Evolutionary conservation across 1,140 invertebrate species (phyloP), one percentile per base, ranked within the genome.

Genomic region (Anoplolepis gracilipes): DNA sequence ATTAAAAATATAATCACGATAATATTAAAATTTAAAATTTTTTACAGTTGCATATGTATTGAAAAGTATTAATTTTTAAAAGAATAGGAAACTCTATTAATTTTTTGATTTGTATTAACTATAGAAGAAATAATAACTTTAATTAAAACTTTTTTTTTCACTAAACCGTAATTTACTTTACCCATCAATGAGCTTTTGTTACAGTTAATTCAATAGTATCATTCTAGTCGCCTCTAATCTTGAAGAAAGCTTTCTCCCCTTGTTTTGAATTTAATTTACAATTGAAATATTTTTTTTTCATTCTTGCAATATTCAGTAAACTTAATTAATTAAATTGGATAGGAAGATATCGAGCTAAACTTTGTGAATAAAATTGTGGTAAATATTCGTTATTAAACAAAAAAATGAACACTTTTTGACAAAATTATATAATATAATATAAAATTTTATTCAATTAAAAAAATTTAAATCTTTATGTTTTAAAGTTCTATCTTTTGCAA

Each of bases 321-420:
- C 1, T 81, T 79, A 69, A 28, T 69, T 69, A 79, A 57, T 28
- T 53, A 67, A 69, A 69, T 2, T 36, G n/a, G 11, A 65, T 33
- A 0, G 13, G 6, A 3, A 13, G 2, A 33, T 36, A 46, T 46
- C 22, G 39, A 69, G 16, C 7, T 10, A n/a, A n/a, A n/a, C n/a
- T n/a, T n/a, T n/a, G n/a, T n/a, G 49, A 10, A 11, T 8, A 13
- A 19, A 75, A 39, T 57, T 75, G 22, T n/a, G 5, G 2, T 49
- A 75, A 75, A 49, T 49, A 16, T 25, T 39, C 25, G 4, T 36
- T 22, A n/a, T 61, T 22, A 64, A n/a, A 6, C 25, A 1, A 39
- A n/a, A n/a, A n/a, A 61, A 1, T 5, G 25, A 76, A 10, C 30
- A 28, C 13, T 28, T 59, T 75, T n/a, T n/a, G n/a, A 8, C 1